phyloP scores from a whole-genome alignment of 2,888 invertebrate species.

The Osmoderma eremita region DNA sequence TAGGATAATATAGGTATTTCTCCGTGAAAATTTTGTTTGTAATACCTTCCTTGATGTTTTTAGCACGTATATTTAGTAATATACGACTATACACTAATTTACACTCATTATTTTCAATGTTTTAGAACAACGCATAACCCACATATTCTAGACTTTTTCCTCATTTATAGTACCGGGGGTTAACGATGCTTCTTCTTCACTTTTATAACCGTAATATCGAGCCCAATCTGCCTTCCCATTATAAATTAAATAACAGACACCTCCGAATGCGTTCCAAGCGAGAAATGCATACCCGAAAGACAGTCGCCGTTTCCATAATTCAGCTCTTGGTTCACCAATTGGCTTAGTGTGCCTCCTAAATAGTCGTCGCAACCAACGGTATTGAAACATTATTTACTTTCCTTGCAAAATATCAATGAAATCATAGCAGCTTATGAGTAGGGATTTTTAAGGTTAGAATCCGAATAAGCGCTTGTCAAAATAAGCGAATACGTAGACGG shows the following conservation, averaged over 20 bases:
- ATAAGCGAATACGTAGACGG: no score
- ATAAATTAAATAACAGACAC: slow-evolving; percentile 69
- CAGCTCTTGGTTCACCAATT: slow-evolving; percentile 66
- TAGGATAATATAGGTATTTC: no score
- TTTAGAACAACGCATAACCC: no score
- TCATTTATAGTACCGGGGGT: slow-evolving; percentile 67
- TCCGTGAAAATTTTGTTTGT: no score
- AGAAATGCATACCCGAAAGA: slow-evolving; percentile 72
- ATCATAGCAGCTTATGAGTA: neutral
- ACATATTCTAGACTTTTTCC: no score
- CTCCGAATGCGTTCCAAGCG: slow-evolving; percentile 78
- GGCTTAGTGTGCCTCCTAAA: slow-evolving; percentile 65
- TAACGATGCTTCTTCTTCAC: slow-evolving; percentile 68
- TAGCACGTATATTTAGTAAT: no score
- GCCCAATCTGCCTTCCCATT: slow-evolving; percentile 76
- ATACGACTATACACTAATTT: no score
- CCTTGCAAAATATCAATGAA: neutral
- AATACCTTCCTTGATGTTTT: no score
- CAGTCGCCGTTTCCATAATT: slow-evolving; percentile 71
- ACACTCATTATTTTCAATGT: no score
- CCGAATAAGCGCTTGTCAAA: no score
- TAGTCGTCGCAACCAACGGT: slow-evolving; percentile 66
- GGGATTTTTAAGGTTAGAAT: no score
- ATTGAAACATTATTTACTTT: slow-evolving; percentile 58
- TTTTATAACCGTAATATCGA: slow-evolving; percentile 71